Conservation (phyloP, 2,797 vertebrate species). For the Synanceia verrucosa region DNA sequence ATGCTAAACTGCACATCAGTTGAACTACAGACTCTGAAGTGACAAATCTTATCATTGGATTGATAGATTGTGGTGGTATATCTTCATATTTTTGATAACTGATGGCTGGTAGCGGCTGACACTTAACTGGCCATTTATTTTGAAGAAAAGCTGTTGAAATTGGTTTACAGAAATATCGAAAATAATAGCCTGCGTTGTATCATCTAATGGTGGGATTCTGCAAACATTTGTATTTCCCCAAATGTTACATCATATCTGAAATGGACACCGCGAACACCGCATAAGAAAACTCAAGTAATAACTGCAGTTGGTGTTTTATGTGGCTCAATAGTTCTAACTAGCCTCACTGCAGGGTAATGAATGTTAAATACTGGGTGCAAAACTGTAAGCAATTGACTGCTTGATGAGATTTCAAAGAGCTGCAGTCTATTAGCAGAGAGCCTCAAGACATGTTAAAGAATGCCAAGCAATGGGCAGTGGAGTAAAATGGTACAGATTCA, state of each 20-base stretch:
- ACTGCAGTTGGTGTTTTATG: conserved; percentile 37
- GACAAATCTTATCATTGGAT: conserved; percentile 21
- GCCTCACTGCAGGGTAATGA: conserved; percentile 34
- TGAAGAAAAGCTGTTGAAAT: background rate
- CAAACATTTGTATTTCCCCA: background rate
- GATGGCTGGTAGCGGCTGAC: background rate
- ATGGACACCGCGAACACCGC: conserved; percentile 11
- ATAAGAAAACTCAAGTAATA: conserved; percentile 11
- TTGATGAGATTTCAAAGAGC: conserved; percentile 39
- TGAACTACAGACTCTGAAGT: conserved; percentile 22
- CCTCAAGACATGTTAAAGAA: conserved; percentile 17
- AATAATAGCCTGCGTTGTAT: background rate
- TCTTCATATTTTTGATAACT: conserved; percentile 5
- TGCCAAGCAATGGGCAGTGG: conserved; percentile 20
- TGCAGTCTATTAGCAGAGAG: conserved; percentile 15
- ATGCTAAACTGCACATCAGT: conserved; percentile 35
- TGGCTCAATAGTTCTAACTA: conserved; percentile 18
- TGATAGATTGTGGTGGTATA: conserved; percentile 26
- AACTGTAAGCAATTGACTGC: conserved; percentile 26
- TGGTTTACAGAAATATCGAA: background rate
- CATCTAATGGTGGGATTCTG: background rate
- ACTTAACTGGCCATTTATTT: background rate
- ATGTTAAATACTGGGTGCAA: conserved; percentile 34
- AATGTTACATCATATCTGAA: background rate
- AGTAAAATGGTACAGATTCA: conserved; percentile 13